These are phyloP conservation scores for Cryptotis parvus DNA, from an alignment of 2,113 vertebrate species.

Conservation along the genomic window DNA sequence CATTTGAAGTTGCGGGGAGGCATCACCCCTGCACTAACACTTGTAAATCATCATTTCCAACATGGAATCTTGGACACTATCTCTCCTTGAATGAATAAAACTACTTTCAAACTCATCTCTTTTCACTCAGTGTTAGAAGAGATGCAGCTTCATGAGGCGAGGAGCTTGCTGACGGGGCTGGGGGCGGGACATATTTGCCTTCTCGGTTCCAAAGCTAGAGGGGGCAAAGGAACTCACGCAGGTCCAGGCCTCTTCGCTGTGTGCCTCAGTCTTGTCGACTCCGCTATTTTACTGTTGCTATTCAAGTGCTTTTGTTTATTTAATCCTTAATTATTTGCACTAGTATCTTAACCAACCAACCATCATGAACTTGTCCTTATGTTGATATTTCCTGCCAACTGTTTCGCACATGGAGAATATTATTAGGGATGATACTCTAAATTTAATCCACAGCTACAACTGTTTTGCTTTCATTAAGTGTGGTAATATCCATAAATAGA, in stretches of 20 bases:
- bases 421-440: constrained; percentile 80
- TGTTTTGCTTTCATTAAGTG: constrained; percentile 83
- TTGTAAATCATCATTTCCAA: constrained; percentile 7
- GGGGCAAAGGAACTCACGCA: constrained; percentile 23
- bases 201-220: constrained; percentile 16
- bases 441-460: constrained; percentile 83
- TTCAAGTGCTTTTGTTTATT: constrained; percentile 58
- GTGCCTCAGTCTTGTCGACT: constrained; percentile 29
- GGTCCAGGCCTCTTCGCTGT: constrained; percentile 47
- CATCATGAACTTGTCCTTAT: constrained; percentile 63
- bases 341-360: constrained; percentile 74
- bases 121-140: too few species aligned
- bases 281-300: background rate
- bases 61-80: background rate
- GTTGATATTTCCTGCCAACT: constrained; percentile 80
- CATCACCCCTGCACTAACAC: background rate
- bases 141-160: background rate
- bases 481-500: constrained; percentile 83
- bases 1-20: too few species aligned
- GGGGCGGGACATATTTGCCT: constrained; percentile 49
- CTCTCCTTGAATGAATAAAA: background rate
- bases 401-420: constrained; percentile 85
- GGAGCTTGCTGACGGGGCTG: constrained; percentile 16
- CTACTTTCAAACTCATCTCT: background rate
- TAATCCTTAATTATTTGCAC: constrained; percentile 75